A percentile compares a stretch with the other conserved stretches of the same genome.
These are phyloP conservation scores for Semotilus atromaculatus DNA, from an alignment of 2,797 vertebrate species.

Conservation along the genomic window DNA sequence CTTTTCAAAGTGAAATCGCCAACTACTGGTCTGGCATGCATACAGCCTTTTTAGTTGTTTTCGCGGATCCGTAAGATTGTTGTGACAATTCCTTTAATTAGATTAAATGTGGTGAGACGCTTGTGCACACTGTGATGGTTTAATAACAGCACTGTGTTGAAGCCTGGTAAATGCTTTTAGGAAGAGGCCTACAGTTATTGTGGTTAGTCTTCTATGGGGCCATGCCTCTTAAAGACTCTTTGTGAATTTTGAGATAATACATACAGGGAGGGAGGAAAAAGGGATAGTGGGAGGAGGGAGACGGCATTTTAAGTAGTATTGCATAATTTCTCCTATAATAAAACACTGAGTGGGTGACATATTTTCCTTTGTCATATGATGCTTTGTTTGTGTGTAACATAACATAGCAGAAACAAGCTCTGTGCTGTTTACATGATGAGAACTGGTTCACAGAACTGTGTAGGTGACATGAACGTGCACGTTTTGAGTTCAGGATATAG, in stretches of 20 bases:
- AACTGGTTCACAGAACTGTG: background rate
- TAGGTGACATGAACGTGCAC: slow-evolving; percentile 34
- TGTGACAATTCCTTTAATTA: slow-evolving; percentile 2
- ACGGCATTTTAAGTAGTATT: slow-evolving; percentile 51
- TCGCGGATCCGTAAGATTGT: background rate
- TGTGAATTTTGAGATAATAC: slow-evolving; percentile 64
- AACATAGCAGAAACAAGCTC: background rate
- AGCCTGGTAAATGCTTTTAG: background rate
- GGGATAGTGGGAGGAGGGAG: slow-evolving; percentile 10
- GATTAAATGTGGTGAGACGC: background rate
- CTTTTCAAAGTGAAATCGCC: background rate
- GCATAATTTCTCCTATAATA: slow-evolving; percentile 44
- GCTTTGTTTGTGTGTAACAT: slow-evolving; percentile 41
- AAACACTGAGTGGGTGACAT: slow-evolving; percentile 38
- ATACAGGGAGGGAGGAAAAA: slow-evolving; percentile 32
- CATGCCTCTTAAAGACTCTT: slow-evolving; percentile 69
- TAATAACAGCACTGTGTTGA: background rate
- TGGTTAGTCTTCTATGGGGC: slow-evolving; percentile 48
- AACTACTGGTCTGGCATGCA: background rate
- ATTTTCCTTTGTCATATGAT: slow-evolving; percentile 43
- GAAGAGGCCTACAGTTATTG: slow-evolving; percentile 45
- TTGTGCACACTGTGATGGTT: slow-evolving; percentile 14
- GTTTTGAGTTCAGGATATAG: slow-evolving; percentile 33
- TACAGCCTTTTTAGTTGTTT: background rate
- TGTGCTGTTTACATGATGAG: slow-evolving; percentile 1